Conservation (phyloP, 2,888 invertebrate species). For the Acanthococcus lagerstroemiae region DNA sequence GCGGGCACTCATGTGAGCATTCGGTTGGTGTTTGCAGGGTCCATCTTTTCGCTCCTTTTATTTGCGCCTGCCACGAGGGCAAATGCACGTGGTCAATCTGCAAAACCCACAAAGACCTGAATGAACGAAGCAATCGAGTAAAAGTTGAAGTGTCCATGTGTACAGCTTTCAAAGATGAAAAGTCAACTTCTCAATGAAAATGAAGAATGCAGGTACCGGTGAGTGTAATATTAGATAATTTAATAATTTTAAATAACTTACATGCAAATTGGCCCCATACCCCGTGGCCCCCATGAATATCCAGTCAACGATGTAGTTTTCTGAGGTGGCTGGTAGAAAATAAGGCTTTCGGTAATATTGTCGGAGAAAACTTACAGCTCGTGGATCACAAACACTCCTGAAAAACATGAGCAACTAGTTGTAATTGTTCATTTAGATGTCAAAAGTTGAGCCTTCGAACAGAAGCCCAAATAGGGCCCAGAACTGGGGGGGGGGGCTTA, state of each 20-base stretch:
- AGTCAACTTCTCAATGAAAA: too few relatives aligned
- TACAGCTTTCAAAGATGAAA: too few relatives aligned
- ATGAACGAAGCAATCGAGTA: slow-evolving; percentile 3
- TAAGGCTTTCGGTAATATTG: slow-evolving; percentile 74
- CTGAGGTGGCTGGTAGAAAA: slow-evolving; percentile 75
- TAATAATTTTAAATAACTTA: slow-evolving; percentile 44
- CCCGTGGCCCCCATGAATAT: slow-evolving; percentile 95
- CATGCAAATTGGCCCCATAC: slow-evolving; percentile 91
- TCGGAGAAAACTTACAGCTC: slow-evolving; percentile 64
- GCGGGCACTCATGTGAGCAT: slow-evolving; percentile 66
- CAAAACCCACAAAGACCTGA: slow-evolving; percentile 32
- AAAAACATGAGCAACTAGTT: neutral
- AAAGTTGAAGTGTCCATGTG: too few relatives aligned
- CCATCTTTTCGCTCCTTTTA: slow-evolving; percentile 82
- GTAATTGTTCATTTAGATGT: neutral
- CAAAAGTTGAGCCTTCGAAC: neutral
- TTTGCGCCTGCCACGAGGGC: slow-evolving; percentile 96
- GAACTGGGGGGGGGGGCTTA: too few relatives aligned
- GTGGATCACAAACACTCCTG: slow-evolving; percentile 88
- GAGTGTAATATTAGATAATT: neutral
- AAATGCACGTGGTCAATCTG: slow-evolving; percentile 88
- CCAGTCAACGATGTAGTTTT: slow-evolving; percentile 87
- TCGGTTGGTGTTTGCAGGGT: slow-evolving; percentile 84
- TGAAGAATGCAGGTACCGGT: neutral
- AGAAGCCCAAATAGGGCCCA: too few relatives aligned